Base-by-base conservation (phyloP, 37 sponge, comb jelly and placozoan species). In the Aplysina aerophoba region DNA sequence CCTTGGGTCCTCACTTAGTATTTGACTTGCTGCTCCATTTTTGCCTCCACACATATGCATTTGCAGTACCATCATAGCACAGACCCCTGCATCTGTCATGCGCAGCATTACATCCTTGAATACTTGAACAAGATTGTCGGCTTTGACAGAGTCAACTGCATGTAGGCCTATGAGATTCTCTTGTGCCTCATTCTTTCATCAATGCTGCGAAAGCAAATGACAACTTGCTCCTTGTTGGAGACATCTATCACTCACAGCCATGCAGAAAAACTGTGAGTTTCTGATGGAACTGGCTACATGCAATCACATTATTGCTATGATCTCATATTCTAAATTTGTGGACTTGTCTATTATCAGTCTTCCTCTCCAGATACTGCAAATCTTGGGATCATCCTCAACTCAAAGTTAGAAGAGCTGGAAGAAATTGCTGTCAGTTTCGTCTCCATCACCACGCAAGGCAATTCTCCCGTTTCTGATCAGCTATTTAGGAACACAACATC, bases 41-140 rank as follows among this genome's bases (percentile, higher is more conserved):
- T 41, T 20, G 19, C 13, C 55, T 55, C 80, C 80, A 40, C 30
- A 19, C 80, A 79, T 79, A 44, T n/a, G n/a, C n/a, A n/a, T 50
- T 27, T 38, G 80, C 55, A 37, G 56, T 28, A 44, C 80, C 80
- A 55, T 79, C 80, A 6, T 79, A 79, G 57, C 80, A 79, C 80
- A 50, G 80, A 5, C 8, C 75, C 33, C 75, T 73, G 75, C 75
- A 73, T 30, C 33, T 31, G 75, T 31, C 14, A 5, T 16, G 35
- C 4, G 34, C 8, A 8, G 3, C 50, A 44, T 44, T 44, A 8
- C 50, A 44, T 44, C 50, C 50, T 44, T 44, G 6, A 44, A 44
- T 44, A 44, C 50, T 44, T 44, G 50, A 44, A 44, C 50, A 8
- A 44, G 50, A 44, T 8, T 44, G 50, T 44, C 8, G 50, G 50